Evolutionary conservation across 37 sponge, comb jelly and placozoan species (phyloP).

Genomic region (Mnemiopsis leidyi): DNA sequence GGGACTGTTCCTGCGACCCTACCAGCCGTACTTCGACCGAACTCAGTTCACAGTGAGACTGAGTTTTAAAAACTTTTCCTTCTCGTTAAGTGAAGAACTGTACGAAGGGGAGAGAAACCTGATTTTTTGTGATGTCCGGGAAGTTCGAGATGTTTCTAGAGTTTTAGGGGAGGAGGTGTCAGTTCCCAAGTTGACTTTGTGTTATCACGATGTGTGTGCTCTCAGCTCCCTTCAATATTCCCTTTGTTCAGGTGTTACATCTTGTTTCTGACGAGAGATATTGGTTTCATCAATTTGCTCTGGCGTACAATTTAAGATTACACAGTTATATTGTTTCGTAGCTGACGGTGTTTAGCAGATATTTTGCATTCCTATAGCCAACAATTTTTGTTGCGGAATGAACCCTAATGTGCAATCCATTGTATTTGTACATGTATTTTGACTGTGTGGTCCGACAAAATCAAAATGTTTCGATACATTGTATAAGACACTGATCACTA

Average conservation of each 20-base stretch:
- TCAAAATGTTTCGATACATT: too few species aligned
- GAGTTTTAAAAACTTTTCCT: background rate
- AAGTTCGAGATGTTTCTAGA: background rate
- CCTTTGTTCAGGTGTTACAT: background rate
- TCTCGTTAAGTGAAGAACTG: background rate
- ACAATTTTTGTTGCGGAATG: too few species aligned
- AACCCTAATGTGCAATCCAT: too few species aligned
- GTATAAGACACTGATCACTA: too few species aligned
- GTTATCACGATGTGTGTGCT: constrained; percentile 21
- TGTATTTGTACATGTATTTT: too few species aligned
- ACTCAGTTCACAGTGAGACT: background rate
- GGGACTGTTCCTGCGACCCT: constrained; percentile 56
- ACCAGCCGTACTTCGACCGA: background rate
- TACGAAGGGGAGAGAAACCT: background rate
- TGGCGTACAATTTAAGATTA: too few species aligned
- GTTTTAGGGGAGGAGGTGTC: background rate
- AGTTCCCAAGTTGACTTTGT: background rate
- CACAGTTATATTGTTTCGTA: too few species aligned
- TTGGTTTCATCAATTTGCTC: too few species aligned
- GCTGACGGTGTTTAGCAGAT: too few species aligned
- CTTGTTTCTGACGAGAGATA: too few species aligned
- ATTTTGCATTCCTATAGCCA: too few species aligned
- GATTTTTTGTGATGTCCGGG: background rate
- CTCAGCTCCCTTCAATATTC: background rate
- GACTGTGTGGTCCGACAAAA: too few species aligned